Base-by-base conservation (phyloP, 2,888 invertebrate species). In the Pyrrhia umbra region DNA sequence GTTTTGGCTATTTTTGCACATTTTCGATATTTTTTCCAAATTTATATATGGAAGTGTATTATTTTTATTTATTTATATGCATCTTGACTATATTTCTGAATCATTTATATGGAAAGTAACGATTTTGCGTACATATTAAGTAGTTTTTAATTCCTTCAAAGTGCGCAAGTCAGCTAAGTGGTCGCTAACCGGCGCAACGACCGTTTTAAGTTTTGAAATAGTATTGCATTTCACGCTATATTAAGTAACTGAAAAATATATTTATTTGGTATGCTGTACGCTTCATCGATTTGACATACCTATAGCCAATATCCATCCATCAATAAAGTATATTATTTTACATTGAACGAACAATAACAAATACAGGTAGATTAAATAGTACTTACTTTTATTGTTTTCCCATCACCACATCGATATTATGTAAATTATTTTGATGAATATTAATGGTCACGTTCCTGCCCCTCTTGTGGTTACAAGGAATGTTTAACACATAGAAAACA, bases 341-440 rank as follows among this genome's bases (percentile, higher is more conserved):
- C 20, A 10, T 3, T 42, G 18, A 18, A 47, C 6, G 23, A 42
- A 9, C 8, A 39, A 20, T 10, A 30, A 10, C 25, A n/a, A 34
- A 39, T 39, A 45, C 9, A 20, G 34, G 20, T 47, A 20, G 18
- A 20, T 23, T 34, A 27, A 51, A 27, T 34, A 18, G 2, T 45
- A 46, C 13, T n/a, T 47, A 40, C 54, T 72, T 65, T 46, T 40
- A 54, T 58, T 58, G 13, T 45, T 60, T 43, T 68, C 49, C 40
- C 25, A 9, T 39, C 13, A 50, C 47, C 50, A 54, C 15, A 45
- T 50, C 59, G 49, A 59, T 42, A n/a, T n/a, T n/a, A 67, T 73
- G 59, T 49, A 69, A 73, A 69, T 69, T 45, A 45, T 27, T 73
- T 47, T 69, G 40, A 67, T 69, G 67, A 69, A 73, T 69, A 69